Base-by-base conservation (phyloP, 2,888 invertebrate genomes). In the Ellobium chinense region DNA sequence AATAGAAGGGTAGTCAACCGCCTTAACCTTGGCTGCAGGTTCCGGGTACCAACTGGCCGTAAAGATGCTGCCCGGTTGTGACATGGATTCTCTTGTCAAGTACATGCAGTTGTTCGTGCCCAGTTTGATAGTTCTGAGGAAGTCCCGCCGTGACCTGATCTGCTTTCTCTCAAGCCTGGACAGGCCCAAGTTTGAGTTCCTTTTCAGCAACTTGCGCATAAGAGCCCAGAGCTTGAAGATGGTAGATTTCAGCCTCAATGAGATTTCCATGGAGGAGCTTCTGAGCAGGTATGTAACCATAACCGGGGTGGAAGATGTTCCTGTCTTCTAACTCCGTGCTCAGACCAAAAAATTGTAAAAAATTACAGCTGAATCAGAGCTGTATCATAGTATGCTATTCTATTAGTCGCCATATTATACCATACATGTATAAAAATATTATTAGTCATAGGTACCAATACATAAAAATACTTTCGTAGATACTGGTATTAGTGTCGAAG, bases 31-130 rank as follows among this genome's bases (percentile, higher is more conserved):
- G 7, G 7, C 46, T 12, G 7, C 27, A 60, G 62, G 37, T 62
- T 2, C 37, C 21, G 73, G 39, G n/a, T 73, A 73, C 21, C 27
- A 27, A 29, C 60, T 73, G 4, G 18, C 31, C 1, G 24, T 60
- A 1, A 18, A n/a, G n/a, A 24, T 60, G 31, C 9, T 21, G 14
- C 5, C 7, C 1, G n/a, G n/a, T 12, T 73, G 37, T 37, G 62
- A 60, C 27, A 62, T 34, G 27, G 72, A 60, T 12, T 9, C 2
- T 2, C 37, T 72, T n/a, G 36, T 60, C 1, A 60, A 36, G 34
- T 72, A 72, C 24, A 72, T 60, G 37, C 72, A 72, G 36, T 5
- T 72, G 4, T 72, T 72, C 14, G 70, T 72, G 37, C 60, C 72
- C 5, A 60, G 14, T 0, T 56, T 72, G 21, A 12, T 58, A 37